Conservation (phyloP, 2,888 invertebrate genomes). For the Protophormia terraenovae region DNA sequence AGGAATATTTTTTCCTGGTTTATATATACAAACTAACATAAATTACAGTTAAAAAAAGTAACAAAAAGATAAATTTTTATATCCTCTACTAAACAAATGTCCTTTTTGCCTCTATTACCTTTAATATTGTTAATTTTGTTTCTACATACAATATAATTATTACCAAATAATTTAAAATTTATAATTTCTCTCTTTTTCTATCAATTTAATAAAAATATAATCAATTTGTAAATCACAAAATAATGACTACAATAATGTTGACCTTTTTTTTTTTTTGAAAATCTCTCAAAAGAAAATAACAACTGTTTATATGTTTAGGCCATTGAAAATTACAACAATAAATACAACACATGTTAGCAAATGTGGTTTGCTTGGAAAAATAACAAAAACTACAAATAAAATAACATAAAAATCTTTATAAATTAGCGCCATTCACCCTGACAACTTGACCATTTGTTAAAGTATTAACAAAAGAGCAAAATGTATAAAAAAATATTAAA, state of each 20-base stretch:
- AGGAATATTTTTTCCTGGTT: too few relatives aligned
- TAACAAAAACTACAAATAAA: too few relatives aligned
- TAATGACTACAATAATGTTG: conserved; percentile 10
- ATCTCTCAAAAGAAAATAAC: neutral
- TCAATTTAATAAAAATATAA: neutral
- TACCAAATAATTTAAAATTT: too few relatives aligned
- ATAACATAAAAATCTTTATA: conserved; percentile 26
- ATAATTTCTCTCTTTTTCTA: too few relatives aligned
- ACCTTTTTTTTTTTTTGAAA: neutral
- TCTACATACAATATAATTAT: too few relatives aligned
- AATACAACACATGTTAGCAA: conserved; percentile 6
- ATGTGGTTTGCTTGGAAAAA: neutral
- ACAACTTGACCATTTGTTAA: conserved; percentile 38
- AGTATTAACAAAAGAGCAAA: conserved; percentile 8
- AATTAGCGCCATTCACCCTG: conserved; percentile 38
- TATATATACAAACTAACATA: too few relatives aligned
- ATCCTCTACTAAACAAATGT: too few relatives aligned
- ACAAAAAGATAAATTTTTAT: too few relatives aligned
- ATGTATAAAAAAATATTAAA: too few relatives aligned
- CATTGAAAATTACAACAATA: neutral
- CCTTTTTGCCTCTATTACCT: too few relatives aligned
- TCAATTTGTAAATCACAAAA: neutral
- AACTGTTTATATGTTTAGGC: neutral
- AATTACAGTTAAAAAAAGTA: too few relatives aligned
- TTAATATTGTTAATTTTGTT: too few relatives aligned